Evolutionary conservation across 2,888 invertebrate genomes (phyloP).

Genomic region (Melanostoma scalare): DNA sequence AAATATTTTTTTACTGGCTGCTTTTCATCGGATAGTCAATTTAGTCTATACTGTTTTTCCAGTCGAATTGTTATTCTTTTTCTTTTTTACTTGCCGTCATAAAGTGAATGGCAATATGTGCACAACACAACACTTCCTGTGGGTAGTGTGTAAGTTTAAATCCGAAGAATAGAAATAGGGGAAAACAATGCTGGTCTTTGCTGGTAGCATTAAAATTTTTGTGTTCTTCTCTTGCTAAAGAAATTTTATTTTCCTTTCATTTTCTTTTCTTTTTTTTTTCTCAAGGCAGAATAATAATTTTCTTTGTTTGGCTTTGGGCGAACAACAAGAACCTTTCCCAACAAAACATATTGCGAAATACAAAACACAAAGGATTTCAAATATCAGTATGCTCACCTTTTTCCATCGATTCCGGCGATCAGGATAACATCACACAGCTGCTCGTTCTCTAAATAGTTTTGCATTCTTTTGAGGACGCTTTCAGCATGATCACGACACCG

Average conservation of each 20-base stretch:
- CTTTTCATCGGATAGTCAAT: neutral
- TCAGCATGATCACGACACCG: conserved; percentile 91
- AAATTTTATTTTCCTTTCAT: neutral
- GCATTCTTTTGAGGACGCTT: conserved; percentile 91
- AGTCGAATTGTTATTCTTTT: conserved; percentile 8
- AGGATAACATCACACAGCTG: conserved; percentile 94
- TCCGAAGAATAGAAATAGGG: conserved; percentile 20
- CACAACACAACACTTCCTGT: conserved; percentile 48
- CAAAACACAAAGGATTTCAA: conserved; percentile 48
- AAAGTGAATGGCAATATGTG: conserved; percentile 55
- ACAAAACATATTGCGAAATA: conserved; percentile 5
- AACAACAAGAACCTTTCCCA: conserved; percentile 28
- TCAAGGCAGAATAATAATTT: conserved; percentile 3
- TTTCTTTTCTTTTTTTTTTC: conserved; percentile 15
- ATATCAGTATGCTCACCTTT: conserved; percentile 82
- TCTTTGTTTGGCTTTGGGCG: conserved; percentile 47
- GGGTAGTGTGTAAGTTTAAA: conserved; percentile 10
- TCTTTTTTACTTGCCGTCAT: conserved; percentile 1
- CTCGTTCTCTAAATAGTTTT: conserved; percentile 90
- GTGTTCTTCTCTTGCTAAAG: conserved; percentile 15
- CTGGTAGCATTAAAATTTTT: conserved; percentile 12
- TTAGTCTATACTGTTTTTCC: conserved; percentile 16
- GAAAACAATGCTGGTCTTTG: conserved; percentile 14
- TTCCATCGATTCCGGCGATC: conserved; percentile 88
- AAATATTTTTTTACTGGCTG: neutral